Base-by-base conservation (phyloP, 2,797 vertebrate species). In the Hyperoplus lanceolatus region DNA sequence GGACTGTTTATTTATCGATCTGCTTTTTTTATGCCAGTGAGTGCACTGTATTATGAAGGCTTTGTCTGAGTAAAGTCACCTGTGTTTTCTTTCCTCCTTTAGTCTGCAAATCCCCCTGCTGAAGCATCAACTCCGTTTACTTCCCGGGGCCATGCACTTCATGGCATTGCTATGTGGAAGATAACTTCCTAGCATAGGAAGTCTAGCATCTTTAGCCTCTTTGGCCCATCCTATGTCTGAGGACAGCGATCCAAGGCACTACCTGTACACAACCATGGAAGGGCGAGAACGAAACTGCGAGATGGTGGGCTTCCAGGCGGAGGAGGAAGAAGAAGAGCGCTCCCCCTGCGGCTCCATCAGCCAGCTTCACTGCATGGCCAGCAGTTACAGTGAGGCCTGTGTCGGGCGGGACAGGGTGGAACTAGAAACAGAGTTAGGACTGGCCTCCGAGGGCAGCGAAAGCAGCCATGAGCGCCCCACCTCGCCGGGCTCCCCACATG, bases 371-470 rank as follows among this genome's bases (percentile, higher is more conserved):
- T 78, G 68, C 89, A 97, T 97, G 97, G 96, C 94, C 53, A 90
- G 63, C 55, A 78, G 93, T 6, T 96, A 94, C 64, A 67, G 72
- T 0, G 91, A 95, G 79, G 92, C 88, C 11, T 84, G 93, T 8
- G 78, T 77, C 0, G 85, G 81, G 62, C 80, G 70, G 73, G 89
- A 89, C 4, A 76, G 88, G 0, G 90, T 79, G 0, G 88, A 93
- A 18, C 81, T 93, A 12, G 91, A 90, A 8, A 68, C 90, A 0
- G 86, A 93, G 80, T 86, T 96, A 18, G 92, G 92, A 4, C 29
- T 93, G 76, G 86, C 95, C 10, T 96, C 95, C 0, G 94, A 95
- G 60, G 94, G 95, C 0, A 94, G 95, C 42, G 95, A 96, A 86
- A 95, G 95, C 85, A 80, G 77, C 73, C 88, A 95, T 56, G 88